Evolutionary conservation across 2,113 vertebrate species (phyloP), one percentile per base, ranked within the genome.

Genomic region (Odontesthes bonariensis): DNA sequence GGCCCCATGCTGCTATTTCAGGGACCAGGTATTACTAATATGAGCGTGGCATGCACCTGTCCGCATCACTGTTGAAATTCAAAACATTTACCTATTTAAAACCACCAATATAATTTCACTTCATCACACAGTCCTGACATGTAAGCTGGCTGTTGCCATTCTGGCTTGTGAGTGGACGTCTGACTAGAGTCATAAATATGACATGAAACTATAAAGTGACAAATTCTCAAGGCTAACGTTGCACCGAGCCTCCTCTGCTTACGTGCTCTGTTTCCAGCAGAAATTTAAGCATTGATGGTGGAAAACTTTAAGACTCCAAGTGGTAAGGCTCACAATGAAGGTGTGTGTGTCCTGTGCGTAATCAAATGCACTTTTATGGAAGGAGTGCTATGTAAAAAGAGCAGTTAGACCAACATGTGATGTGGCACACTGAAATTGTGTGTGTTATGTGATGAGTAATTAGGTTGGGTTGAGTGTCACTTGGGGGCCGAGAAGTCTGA

Each of bases 401-500:
- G 73, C 17, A 40, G 44, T 51, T 49, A 23, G 53, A 40, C 54
- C 47, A 40, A 61, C 66, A 70, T 69, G 53, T 56, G 71, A 76
- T 35, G 20, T 69, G 63, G 33, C 47, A 14, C n/a, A 35, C 35
- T 7, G 35, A 38, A 38, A 38, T 38, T 38, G 49, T 72, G 54
- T 67, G 75, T 59, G 57, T 81, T 81, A 84, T 61, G 52, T 75
- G 79, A 83, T 83, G 77, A 72, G 57, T 33, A 58, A n/a, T 82
- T 52, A 33, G 69, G 64, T 62, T 70, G 82, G 73, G 12, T 86
- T 77, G 63, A 78, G 75, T 88, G 79, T 72, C 88, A 76, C 76
- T 40, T 2, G 65, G 90, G 85, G 85, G 77, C 86, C 88, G 79
- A 62, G 85, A 83, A 76, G 88, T 91, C 88, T 89, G 88, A 68